phyloP scores from a whole-genome alignment of 2,113 vertebrate species.

The Tangachromis dhanisi region DNA sequence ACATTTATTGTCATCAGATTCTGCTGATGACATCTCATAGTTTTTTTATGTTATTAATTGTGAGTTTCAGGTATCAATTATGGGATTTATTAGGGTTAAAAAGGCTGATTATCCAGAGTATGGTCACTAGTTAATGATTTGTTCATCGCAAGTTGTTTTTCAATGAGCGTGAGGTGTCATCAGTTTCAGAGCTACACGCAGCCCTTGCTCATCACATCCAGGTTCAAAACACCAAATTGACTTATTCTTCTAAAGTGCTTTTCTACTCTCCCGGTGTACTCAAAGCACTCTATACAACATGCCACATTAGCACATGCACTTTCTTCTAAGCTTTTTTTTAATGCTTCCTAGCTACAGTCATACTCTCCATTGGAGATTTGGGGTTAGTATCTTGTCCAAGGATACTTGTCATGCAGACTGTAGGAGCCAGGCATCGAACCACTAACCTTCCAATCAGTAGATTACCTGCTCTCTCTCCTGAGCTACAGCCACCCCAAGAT shows the following conservation, averaged over 20 bases:
- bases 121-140: not conserved
- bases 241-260: not conserved
- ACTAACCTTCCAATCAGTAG: not conserved
- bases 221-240: not conserved
- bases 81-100: not conserved
- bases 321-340: not conserved
- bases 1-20: not conserved
- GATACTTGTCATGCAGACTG: not conserved
- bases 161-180: not conserved
- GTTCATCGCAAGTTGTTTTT: not conserved
- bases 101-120: not conserved
- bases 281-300: not conserved
- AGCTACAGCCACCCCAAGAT: not conserved
- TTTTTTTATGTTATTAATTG: not conserved
- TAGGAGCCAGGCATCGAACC: not conserved
- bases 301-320: not conserved
- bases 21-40: not conserved
- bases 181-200: not conserved
- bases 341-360: not conserved
- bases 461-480: not conserved
- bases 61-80: not conserved
- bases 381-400: not conserved
- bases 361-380: not conserved
- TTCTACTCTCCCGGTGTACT: not conserved
- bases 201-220: not conserved